Conservation (phyloP, 1,140 invertebrate species). For the Amphibalanus amphitrite region DNA sequence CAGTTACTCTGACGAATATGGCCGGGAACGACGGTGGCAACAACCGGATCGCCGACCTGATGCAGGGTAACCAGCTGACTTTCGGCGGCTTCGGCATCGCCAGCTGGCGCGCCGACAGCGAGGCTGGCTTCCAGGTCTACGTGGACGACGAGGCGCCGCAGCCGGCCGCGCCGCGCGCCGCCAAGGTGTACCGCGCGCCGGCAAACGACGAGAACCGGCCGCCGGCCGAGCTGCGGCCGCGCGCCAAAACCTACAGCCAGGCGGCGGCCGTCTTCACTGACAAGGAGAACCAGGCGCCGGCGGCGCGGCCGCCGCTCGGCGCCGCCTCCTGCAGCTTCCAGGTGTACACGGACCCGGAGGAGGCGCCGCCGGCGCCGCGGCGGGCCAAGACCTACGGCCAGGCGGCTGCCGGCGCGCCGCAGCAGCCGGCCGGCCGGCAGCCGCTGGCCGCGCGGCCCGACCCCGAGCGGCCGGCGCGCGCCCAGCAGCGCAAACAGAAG, state of each 20-base stretch:
- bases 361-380: neutral
- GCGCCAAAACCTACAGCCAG: neutral
- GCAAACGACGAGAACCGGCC: neutral
- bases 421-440: neutral
- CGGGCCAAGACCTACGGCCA: neutral
- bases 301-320: neutral
- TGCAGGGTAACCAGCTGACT: neutral
- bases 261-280: neutral
- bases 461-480: neutral
- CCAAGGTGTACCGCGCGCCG: neutral
- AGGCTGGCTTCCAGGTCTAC: neutral
- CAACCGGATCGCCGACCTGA: neutral
- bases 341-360: neutral
- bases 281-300: neutral
- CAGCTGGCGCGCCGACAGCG: neutral
- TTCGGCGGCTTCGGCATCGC: neutral
- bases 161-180: no score
- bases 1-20: neutral
- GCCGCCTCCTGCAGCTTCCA: neutral
- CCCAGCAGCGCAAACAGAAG: conserved; percentile 2
- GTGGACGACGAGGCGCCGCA: neutral
- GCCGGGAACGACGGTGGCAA: neutral
- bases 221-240: neutral
- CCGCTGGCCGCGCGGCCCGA: neutral
- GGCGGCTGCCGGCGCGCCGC: neutral